Evolutionary conservation across 2,888 invertebrate genomes (phyloP).

Genomic region (Criorhina ranunculi): DNA sequence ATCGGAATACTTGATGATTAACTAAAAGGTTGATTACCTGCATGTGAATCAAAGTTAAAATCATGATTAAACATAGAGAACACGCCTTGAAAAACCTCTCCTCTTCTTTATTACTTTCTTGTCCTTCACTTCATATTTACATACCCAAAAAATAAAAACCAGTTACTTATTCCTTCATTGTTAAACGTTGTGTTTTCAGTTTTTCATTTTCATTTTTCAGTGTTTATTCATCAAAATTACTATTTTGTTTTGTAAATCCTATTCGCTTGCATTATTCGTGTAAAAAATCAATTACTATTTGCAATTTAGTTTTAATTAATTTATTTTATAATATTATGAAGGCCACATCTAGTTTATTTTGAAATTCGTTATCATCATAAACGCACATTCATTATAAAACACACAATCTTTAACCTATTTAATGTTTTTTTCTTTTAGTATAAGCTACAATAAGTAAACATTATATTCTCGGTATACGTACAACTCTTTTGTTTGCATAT

Average conservation of each 20-base stretch:
- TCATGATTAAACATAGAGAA: background rate
- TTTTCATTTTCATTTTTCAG: too few relatives aligned
- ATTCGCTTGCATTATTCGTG: constrained; percentile 38
- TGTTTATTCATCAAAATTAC: constrained; percentile 36
- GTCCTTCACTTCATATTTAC: background rate
- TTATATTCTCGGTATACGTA: constrained; percentile 39
- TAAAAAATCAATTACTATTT: constrained; percentile 45
- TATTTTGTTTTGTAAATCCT: constrained; percentile 22
- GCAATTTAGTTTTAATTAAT: constrained; percentile 20
- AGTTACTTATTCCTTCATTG: constrained; percentile 7
- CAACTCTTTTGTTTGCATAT: constrained; percentile 1
- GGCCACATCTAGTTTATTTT: constrained; percentile 76
- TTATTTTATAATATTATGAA: constrained; percentile 42
- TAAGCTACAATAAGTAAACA: constrained; percentile 45
- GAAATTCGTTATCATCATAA: constrained; percentile 75
- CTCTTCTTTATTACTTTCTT: background rate
- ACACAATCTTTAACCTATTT: constrained; percentile 32
- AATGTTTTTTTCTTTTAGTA: background rate
- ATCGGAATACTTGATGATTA: too few relatives aligned
- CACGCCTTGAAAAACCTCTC: constrained; percentile 11
- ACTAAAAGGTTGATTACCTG: too few relatives aligned
- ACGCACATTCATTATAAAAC: constrained; percentile 67
- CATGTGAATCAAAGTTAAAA: background rate
- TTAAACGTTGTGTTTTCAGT: constrained; percentile 17
- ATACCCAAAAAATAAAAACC: background rate